phyloP scores from a whole-genome alignment of 2,113 vertebrate genomes.

The Prinia subflava region DNA sequence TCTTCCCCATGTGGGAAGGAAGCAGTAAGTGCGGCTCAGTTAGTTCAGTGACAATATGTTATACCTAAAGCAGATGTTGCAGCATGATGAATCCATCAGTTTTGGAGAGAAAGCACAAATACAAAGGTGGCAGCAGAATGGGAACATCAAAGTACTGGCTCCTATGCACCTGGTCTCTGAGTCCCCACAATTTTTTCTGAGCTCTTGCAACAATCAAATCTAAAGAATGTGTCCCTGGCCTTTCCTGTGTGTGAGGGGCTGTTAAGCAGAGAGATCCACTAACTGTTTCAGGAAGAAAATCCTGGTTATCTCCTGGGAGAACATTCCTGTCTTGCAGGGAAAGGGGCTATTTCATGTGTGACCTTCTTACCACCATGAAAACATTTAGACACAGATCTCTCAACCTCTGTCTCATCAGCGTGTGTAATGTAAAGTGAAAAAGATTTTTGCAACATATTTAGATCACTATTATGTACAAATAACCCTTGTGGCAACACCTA shows the following conservation, averaged over 20 bases:
- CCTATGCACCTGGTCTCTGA: background rate
- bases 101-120: background rate
- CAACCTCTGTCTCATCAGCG: background rate
- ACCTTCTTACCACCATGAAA: conserved; percentile 12
- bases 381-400: background rate
- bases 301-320: conserved; percentile 14
- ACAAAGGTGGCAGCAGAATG: background rate
- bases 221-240: background rate
- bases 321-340: background rate
- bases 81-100: conserved; percentile 17
- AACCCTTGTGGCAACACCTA: background rate
- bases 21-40: background rate
- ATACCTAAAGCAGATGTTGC: conserved; percentile 7
- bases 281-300: conserved; percentile 5
- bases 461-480: background rate
- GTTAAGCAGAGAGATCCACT: background rate
- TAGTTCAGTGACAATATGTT: background rate
- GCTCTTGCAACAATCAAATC: background rate
- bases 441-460: background rate
- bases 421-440: conserved; percentile 14
- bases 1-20: background rate
- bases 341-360: background rate
- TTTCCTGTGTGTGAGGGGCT: background rate
- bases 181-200: background rate
- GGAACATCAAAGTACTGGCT: background rate